These are phyloP conservation scores for Lophotis ruficrista DNA, from an alignment of 2,113 vertebrate species.

Conservation along the genomic window DNA sequence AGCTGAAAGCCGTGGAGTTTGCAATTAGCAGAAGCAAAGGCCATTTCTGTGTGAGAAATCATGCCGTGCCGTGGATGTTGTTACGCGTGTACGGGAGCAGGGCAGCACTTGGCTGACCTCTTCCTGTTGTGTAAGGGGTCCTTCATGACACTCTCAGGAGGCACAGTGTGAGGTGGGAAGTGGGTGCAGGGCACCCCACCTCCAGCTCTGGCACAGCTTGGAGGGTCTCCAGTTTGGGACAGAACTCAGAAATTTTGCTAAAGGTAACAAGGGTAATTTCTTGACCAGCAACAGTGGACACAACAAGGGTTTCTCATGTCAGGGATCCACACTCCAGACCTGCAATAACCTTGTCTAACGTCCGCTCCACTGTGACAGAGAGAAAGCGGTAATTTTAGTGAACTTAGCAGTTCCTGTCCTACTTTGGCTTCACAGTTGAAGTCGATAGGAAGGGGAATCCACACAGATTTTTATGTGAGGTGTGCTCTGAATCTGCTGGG, in stretches of 20 bases:
- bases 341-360: not conserved
- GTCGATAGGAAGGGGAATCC: not conserved
- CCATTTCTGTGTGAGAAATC: not conserved
- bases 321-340: not conserved
- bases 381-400: not conserved
- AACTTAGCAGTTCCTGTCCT: not conserved
- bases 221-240: not conserved
- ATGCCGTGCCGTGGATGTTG: fast-evolving
- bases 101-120: not conserved
- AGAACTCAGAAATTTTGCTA: not conserved
- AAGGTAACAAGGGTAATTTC: not conserved
- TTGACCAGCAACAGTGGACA: not conserved
- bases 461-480: not conserved
- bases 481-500: not conserved
- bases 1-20: not conserved
- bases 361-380: not conserved
- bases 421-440: not conserved
- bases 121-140: not conserved
- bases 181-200: not conserved
- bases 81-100: fast-evolving
- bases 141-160: not conserved
- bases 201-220: not conserved
- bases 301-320: not conserved
- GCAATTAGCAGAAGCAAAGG: not conserved
- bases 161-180: not conserved